Evolutionary conservation across 2,888 invertebrate species (phyloP), one percentile per base, ranked within the genome.

Genomic region (Lochmaea capreae): DNA sequence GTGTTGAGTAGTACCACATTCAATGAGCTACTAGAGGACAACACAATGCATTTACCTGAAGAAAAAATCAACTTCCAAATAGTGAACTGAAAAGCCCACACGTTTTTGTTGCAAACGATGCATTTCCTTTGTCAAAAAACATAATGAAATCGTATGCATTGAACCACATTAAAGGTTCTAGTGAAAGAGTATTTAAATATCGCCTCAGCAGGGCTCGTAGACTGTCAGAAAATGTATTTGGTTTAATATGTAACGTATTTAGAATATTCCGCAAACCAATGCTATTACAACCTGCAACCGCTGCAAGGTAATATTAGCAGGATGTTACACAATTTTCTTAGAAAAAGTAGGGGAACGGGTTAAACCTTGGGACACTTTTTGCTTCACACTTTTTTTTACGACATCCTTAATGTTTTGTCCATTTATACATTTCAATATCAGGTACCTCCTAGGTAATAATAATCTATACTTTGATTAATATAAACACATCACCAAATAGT

Each of bases 91-190:
- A 12, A 11, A 49, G 10, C n/a, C 74, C 76, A 33, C 72, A 74
- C 12, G 57, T 72, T 16, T 66, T 76, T 69, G 54, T 74, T n/a
- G 76, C 42, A 12, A 72, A 76, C 59, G 67, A 66, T 16, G 74
- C 76, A 26, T 76, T 77, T 76, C 69, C 80, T 22, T 66, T 81
- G 10, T 62, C 33, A 46, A 65, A 52, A 59, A 65, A 78, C 67
- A 65, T 79, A 11, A 77, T 81, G 78, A 81, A 81, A 65, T 79
- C 79, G 12, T 81, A 73, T 62, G 33, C 79, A 33, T 78, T 77
- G 42, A 62, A 61, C 22, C 73, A 73, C 58, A 57, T 43, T 8
- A 75, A 71, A 69, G 78, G 77, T 33, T 67, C 74, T 49, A n/a
- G n/a, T 12, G 65, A 81, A 73, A 71, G 73, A 72, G 76, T 80